Conservation (phyloP, 1,140 invertebrate species). For the Caenorhabditis brenneri region DNA sequence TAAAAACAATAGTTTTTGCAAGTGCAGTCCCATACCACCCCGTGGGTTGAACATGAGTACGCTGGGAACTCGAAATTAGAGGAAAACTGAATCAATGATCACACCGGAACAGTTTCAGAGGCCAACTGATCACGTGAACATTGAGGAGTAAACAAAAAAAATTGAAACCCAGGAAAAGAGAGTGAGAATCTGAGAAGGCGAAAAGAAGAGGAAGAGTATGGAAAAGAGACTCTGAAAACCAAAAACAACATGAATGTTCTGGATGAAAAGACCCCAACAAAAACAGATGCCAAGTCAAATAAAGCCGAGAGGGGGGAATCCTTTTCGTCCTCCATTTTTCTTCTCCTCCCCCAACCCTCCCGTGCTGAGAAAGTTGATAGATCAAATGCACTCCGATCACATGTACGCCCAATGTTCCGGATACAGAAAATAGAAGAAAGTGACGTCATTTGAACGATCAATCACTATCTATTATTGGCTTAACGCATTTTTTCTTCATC, state of each 20-base stretch:
- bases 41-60: not conserved
- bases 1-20: not conserved
- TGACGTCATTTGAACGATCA: slow-evolving; percentile 4
- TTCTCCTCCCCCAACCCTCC: too few relatives aligned
- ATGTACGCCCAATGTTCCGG: not conserved
- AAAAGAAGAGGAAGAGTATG: not conserved
- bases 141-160: not conserved
- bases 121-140: slow-evolving; percentile 15
- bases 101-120: slow-evolving; percentile 23
- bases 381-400: slow-evolving; percentile 9
- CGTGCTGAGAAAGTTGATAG: not conserved
- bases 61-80: not conserved
- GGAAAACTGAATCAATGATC: not conserved
- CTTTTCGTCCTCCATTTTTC: too few relatives aligned
- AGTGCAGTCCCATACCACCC: not conserved
- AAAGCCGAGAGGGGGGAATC: not conserved
- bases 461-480: slow-evolving; percentile 11
- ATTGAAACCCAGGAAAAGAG: not conserved
- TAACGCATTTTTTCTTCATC: not conserved
- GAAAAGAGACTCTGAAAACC: slow-evolving; percentile 1
- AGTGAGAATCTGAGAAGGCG: not conserved
- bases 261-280: not conserved
- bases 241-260: slow-evolving; percentile 20
- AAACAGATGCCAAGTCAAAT: not conserved
- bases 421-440: not conserved